These are phyloP conservation scores for Amia ocellicauda DNA, from an alignment of 2,113 vertebrate species.

Conservation along the genomic window DNA sequence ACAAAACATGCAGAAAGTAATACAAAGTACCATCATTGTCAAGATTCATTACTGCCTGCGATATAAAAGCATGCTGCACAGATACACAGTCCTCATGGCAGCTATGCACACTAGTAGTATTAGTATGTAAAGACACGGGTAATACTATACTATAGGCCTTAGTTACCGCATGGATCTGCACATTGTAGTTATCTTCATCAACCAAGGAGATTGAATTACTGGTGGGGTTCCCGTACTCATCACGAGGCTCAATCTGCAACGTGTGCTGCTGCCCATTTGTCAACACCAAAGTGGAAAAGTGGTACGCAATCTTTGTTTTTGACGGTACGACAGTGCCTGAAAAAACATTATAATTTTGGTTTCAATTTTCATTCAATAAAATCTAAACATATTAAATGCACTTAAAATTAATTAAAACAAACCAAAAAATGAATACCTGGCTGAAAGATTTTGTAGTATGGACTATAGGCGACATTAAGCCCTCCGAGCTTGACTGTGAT, in stretches of 20 bases:
- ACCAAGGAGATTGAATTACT: constrained; percentile 83
- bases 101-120: no score
- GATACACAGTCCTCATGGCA: no score
- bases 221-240: constrained; percentile 95
- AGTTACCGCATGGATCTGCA: constrained; percentile 70
- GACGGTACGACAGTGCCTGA: constrained; percentile 92
- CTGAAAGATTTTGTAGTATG: constrained; percentile 96
- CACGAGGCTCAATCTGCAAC: constrained; percentile 90
- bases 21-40: no score
- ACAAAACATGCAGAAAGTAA: no score
- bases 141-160: no score
- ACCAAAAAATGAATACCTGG: constrained; percentile 72
- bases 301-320: constrained; percentile 95
- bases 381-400: neutral
- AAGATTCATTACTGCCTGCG: no score
- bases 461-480: constrained; percentile 93
- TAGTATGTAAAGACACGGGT: no score
- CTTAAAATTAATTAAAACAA: neutral
- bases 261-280: constrained; percentile 88
- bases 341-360: constrained; percentile 8
- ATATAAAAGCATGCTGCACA: no score
- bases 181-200: constrained; percentile 86
- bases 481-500: constrained; percentile 91
- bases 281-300: constrained; percentile 95
- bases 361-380: neutral